Evolutionary conservation across 2,797 vertebrate species (phyloP).

Genomic region (Rhabdomys pumilio): DNA sequence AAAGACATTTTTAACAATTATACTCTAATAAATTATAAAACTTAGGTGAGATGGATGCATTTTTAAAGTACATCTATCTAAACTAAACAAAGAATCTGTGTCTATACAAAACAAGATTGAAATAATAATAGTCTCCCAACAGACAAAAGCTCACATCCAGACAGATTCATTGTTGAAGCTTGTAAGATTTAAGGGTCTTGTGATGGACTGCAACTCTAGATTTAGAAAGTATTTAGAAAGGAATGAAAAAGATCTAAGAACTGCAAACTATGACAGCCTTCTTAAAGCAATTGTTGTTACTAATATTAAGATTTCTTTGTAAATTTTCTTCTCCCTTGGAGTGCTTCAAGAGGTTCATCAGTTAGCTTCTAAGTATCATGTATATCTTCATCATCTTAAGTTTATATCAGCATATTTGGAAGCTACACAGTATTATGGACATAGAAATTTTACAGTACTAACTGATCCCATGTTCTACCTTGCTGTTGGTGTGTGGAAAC

Average conservation of each 20-base stretch:
- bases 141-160: not conserved
- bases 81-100: not conserved
- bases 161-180: not conserved
- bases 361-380: not conserved
- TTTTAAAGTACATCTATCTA: not conserved
- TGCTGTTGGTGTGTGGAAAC: no score
- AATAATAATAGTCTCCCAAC: not conserved
- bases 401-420: not conserved
- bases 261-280: not conserved
- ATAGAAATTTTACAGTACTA: not conserved
- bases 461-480: no score
- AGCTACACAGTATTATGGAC: not conserved
- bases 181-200: not conserved
- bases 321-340: not conserved
- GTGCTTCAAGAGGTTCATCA: not conserved
- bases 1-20: not conserved
- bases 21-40: not conserved
- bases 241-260: not conserved
- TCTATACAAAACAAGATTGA: not conserved
- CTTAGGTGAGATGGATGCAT: not conserved
- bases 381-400: not conserved
- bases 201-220: not conserved
- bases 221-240: constrained; percentile 7
- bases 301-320: not conserved
- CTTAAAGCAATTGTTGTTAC: not conserved